Conservation (phyloP, 30 jellyfish, hydroid and myxozoan genomes). For the Cassiopea xamachana region DNA sequence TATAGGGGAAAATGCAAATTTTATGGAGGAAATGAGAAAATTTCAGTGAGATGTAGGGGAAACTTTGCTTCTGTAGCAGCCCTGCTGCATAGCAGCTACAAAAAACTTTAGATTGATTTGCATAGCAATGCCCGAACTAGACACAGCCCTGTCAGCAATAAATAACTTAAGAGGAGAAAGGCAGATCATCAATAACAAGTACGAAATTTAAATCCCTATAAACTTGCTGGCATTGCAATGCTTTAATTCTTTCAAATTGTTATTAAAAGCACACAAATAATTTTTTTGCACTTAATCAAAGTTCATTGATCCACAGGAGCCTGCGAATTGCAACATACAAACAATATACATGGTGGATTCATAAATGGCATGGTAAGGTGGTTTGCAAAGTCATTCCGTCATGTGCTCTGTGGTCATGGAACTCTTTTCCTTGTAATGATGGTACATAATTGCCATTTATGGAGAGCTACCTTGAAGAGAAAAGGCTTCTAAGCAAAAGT, state of each 20-base stretch:
- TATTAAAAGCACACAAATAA: not conserved
- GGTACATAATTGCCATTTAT: slow-evolving; percentile 21
- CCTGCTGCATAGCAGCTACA: slow-evolving; percentile 17
- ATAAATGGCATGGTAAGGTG: slow-evolving; percentile 53
- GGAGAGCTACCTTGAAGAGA: slow-evolving; percentile 30
- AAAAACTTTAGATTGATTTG: slow-evolving; percentile 26
- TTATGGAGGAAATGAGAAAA: too few species aligned
- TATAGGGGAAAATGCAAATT: too few species aligned
- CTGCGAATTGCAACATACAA: slow-evolving; percentile 46
- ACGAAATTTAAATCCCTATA: not conserved
- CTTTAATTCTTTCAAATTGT: not conserved
- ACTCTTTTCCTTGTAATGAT: slow-evolving; percentile 33
- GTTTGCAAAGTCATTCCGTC: slow-evolving; percentile 71
- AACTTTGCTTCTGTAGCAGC: not conserved
- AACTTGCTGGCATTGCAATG: not conserved
- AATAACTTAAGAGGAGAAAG: slow-evolving; percentile 39
- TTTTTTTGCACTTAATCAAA: not conserved
- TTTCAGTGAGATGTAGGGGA: not conserved
- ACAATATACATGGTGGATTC: slow-evolving; percentile 77
- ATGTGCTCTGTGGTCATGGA: slow-evolving; percentile 52
- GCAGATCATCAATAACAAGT: not conserved
- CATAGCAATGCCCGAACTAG: slow-evolving; percentile 20
- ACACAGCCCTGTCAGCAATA: slow-evolving; percentile 47
- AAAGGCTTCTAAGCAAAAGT: slow-evolving; percentile 16
- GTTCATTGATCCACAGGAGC: slow-evolving; percentile 16